Percentiles rank a stretch among this genome's conserved stretches.
These are phyloP conservation scores for Aleiodes sp. DNA, from an alignment of 1,140 invertebrate genomes.

Conservation along the genomic window DNA sequence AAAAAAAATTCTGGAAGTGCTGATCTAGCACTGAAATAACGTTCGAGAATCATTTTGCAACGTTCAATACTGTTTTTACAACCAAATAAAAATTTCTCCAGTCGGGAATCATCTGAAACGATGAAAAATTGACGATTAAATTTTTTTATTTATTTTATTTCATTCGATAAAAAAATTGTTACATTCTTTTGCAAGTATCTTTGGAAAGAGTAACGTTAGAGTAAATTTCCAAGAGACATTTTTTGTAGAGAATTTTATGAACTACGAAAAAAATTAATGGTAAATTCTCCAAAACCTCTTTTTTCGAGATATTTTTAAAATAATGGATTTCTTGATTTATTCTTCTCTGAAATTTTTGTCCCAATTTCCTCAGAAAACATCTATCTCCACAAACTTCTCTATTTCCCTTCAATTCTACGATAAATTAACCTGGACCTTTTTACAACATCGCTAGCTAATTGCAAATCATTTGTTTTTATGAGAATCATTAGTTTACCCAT, in stretches of 20 bases:
- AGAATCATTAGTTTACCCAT: constrained; percentile 57
- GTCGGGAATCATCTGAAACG: constrained; percentile 61
- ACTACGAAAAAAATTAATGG: neutral
- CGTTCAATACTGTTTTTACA: constrained; percentile 68
- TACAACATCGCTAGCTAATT: too few relatives aligned
- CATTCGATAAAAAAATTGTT: too few relatives aligned
- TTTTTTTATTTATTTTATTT: constrained; percentile 14
- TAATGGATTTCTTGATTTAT: too few relatives aligned
- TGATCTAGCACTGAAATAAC: constrained; percentile 62
- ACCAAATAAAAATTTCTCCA: constrained; percentile 65
- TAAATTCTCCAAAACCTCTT: neutral
- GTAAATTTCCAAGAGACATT: neutral
- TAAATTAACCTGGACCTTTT: too few relatives aligned
- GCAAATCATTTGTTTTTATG: too few relatives aligned
- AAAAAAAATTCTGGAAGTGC: constrained; percentile 65
- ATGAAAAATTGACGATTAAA: constrained; percentile 28
- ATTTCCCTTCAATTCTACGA: too few relatives aligned
- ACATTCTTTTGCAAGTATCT: too few relatives aligned
- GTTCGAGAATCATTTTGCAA: constrained; percentile 66
- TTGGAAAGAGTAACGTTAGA: neutral
- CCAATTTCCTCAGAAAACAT: too few relatives aligned
- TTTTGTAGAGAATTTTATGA: neutral
- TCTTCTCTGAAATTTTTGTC: too few relatives aligned
- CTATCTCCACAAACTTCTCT: too few relatives aligned
- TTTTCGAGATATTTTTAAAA: neutral